Evolutionary conservation across 2,888 invertebrate genomes (phyloP).

Genomic region (Ophraella communa): DNA sequence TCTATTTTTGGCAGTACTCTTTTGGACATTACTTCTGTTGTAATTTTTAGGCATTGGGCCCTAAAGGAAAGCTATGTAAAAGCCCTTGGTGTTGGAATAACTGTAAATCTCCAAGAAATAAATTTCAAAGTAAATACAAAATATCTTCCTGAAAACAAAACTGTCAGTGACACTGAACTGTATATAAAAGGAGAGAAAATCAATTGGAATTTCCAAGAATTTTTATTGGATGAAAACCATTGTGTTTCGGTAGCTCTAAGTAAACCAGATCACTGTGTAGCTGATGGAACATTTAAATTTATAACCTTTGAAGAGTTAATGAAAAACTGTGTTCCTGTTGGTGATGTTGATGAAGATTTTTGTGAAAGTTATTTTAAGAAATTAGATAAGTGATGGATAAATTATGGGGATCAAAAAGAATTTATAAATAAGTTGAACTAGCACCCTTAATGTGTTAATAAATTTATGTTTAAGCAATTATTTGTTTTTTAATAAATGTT

Average conservation of each 20-base stretch:
- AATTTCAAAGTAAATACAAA: slow-evolving; percentile 74
- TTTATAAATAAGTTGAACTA: background rate
- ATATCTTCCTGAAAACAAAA: slow-evolving; percentile 58
- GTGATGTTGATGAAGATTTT: slow-evolving; percentile 64
- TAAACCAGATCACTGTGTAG: slow-evolving; percentile 37
- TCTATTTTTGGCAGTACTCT: background rate
- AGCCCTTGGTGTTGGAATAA: slow-evolving; percentile 86
- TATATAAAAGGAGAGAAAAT: slow-evolving; percentile 65
- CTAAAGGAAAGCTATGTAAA: slow-evolving; percentile 95
- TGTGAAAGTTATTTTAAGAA: slow-evolving; percentile 67
- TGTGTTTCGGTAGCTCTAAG: slow-evolving; percentile 78
- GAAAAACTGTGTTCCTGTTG: slow-evolving; percentile 61
- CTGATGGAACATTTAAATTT: slow-evolving; percentile 59
- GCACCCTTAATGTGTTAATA: background rate
- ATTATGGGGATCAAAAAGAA: slow-evolving; percentile 12
- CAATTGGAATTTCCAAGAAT: slow-evolving; percentile 86
- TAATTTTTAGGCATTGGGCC: slow-evolving; percentile 77
- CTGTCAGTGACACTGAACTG: slow-evolving; percentile 72
- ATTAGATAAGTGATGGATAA: slow-evolving; percentile 57
- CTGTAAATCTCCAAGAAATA: slow-evolving; percentile 75
- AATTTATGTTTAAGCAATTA: too few relatives aligned
- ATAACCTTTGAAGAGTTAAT: slow-evolving; percentile 69
- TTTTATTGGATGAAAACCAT: slow-evolving; percentile 75
- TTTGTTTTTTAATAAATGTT: background rate
- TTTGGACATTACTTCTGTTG: background rate